Base-by-base conservation (phyloP, 2,888 invertebrate species). In the Orgyia antiqua region DNA sequence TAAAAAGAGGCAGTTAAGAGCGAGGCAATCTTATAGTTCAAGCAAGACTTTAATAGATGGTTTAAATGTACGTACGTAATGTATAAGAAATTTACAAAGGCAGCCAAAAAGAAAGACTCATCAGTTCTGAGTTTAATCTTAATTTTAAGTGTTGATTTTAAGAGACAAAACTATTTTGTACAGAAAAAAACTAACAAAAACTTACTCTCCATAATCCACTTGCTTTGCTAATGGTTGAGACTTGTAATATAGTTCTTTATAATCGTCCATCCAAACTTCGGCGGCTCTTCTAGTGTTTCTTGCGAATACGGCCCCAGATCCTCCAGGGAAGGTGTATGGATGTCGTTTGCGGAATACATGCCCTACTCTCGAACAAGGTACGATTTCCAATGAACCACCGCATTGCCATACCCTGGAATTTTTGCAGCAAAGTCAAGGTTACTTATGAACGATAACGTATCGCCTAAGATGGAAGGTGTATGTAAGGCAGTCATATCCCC, bases 251-350 rank as follows among this genome's bases (percentile, higher is more conserved):
- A 94, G 95, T 59, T 96, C 92, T 75, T 99, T 99, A 83, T 96
- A 99, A 42, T 97, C 96, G 68, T 98, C 99, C 98, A 99, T 98
- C 99, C 99, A 99, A 7, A 99, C 99, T 80, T 99, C 99, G 0
- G 99, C 99, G 1, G 98, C 98, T 45, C 99, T 87, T 33, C 98
- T 88, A 1, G 98, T 99, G 79, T 99, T 99, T 65, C 94, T 89
- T 0, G 97, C 97, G 76, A 98, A 98, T 11, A 99, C 98, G 45
- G 96, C 97, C 2, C 98, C 99, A 39, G 97, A 97, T 4, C 99
- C 99, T 0, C 92, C 99, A 0, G 99, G 99, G 88, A 99, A 99
- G 19, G 97, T 95, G 83, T 99, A 99, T 0, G 99, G 99, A 78
- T 99, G 99, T 33, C 98, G 93, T 69, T 98, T 98, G 3, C 99